Evolutionary conservation across 2,888 invertebrate species (phyloP), one percentile per base, ranked within the genome.

Genomic region (Crepidodera aurea): DNA sequence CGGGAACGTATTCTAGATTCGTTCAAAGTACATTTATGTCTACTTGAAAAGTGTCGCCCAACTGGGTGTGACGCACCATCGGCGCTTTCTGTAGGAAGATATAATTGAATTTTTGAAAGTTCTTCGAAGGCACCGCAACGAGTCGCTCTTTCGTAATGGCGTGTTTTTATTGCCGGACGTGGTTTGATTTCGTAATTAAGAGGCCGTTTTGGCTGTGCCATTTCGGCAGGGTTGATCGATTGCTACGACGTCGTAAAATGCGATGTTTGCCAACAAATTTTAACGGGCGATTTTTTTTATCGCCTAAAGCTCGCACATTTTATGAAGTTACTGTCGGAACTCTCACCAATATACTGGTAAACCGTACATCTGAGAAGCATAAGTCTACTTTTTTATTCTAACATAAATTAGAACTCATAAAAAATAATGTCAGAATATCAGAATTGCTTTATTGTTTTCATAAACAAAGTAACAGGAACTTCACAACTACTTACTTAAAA

Each of bases 141-240:
- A 19, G 25, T 6, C n/a, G 46, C 27, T 12, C 22, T 13, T 46
- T 46, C 16, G 25, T 42, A 54, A 54, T 42, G 54, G 42, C 29
- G 27, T 42, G 54, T 54, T 54, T 54, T 54, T 54, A 54, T 54
- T 22, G 27, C 42, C 54, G 42, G 29, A 54, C 54, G 40, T 54
- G 54, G 54, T 54, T 42, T 54, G 54, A 54, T 54, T 54, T 54
- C 54, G 42, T 29, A 42, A 54, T 54, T 42, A 54, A 54, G 54
- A 18, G 18, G 15, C 25, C 37, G 13, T 53, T 53, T 37, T 16
- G 37, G 13, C 22, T 5, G 15, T 22, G 39, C 13, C 42, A 32
- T 32, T 32, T 19, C 42, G 42, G 42, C 46, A n/a, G 6, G 6
- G 46, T 46, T 46, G 46, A 46, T 46, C 46, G 46, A 46, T 46